phyloP scores from a whole-genome alignment of 2,888 invertebrate species.

The Alentia gelatinosa region DNA sequence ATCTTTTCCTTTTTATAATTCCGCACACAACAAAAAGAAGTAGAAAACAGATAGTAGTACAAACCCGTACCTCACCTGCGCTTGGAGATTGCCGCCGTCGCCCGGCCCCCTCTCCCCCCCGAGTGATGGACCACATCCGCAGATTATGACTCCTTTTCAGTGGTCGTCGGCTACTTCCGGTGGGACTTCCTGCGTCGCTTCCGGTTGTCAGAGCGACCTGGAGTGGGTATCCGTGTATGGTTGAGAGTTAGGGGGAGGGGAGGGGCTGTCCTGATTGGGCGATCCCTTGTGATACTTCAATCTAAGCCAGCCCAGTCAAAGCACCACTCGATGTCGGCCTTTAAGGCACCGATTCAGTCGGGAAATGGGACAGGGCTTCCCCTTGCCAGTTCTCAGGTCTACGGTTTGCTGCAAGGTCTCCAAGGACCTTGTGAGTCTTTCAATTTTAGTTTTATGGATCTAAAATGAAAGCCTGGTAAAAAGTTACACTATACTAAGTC shows the following conservation, averaged over 20 bases:
- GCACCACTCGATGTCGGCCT: neutral
- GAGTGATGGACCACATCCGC: slow-evolving; percentile 36
- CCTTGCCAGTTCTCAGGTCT: neutral
- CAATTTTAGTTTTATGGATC: no score
- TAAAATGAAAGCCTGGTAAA: no score
- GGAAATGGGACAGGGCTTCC: neutral
- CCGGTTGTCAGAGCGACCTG: slow-evolving; percentile 29
- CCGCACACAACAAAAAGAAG: neutral
- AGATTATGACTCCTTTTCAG: slow-evolving; percentile 32
- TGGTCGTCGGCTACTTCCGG: slow-evolving; percentile 8
- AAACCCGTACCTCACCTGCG: neutral
- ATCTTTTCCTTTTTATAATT: neutral
- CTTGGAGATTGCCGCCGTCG: neutral
- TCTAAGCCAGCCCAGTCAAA: neutral
- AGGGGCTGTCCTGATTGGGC: neutral
- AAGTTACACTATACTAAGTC: no score
- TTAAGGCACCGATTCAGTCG: neutral
- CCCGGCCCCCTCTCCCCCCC: no score
- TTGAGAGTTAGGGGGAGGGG: neutral
- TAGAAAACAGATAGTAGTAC: neutral
- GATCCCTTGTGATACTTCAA: neutral
- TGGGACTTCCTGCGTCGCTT: slow-evolving; percentile 17
- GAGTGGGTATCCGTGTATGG: slow-evolving; percentile 44
- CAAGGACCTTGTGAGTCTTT: no score
- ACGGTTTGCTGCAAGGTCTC: no score